Evolutionary conservation across 92 coral and sea anemone species (phyloP), one percentile per base, ranked within the genome.

Genomic region (Zoanthus gigantus): DNA sequence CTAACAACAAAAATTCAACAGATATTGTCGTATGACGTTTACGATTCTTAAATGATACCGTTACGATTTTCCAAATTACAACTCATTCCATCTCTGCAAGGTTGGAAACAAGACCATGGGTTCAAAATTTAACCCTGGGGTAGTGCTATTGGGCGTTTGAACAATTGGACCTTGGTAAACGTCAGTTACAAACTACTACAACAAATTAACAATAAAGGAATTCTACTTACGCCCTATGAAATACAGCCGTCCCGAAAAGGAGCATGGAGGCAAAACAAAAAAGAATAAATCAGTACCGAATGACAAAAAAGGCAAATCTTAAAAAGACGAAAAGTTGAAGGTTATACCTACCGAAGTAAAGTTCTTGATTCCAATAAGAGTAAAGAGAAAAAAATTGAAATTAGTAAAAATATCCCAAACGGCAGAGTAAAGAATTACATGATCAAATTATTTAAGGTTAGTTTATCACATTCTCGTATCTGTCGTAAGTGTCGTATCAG

Each of bases 171-270:
- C 42, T 2, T 53, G 58, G 58, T 7, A 14, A 53, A 9, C 58
- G 58, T 1, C 12, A 53, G 10, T 53, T 14, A 9, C 42, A 37
- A 37, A 37, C 42, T 37, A 37, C 42, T 2, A 58, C 15, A 6
- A 58, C 6, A 4, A 58, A 58, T 16, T 15, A 58, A 15, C n/a
- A 10, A 58, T 7, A 58, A 58, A 4, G 11, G 37, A 75, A 18
- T 28, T 32, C 28, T 77, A 77, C 82, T 77, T 77, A 77, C 82
- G 56, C 82, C 82, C 82, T 77, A 30, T 1, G 13, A 54, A 28
- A 18, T 5, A 13, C 13, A 28, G 67, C 17, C 44, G 23, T 14
- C 68, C 68, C 15, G 5, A 28, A 47, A 77, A 56, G 6, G 47
- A 6, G 28, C 37, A 30, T 52, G 47, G 6, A n/a, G 72, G 29